These are phyloP conservation scores for Cancer borealis DNA, from an alignment of 2,888 invertebrate genomes.

Conservation along the genomic window DNA sequence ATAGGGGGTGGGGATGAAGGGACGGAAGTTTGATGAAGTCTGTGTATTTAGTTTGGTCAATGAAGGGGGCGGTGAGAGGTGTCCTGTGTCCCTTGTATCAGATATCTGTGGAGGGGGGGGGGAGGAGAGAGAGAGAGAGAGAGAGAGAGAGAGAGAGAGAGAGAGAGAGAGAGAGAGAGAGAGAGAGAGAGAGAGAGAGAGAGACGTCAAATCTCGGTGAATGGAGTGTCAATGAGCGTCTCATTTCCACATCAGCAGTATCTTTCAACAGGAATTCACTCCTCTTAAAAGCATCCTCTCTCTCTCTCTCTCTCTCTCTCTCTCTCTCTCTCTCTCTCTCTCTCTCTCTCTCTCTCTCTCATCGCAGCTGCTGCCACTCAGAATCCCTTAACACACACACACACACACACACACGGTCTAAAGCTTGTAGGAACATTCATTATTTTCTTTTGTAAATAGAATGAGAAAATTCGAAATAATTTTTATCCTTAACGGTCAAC, in stretches of 20 bases:
- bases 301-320: background rate
- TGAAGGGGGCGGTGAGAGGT: slow-evolving; percentile 28
- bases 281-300: background rate
- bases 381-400: background rate
- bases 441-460: background rate
- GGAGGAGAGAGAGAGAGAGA: background rate
- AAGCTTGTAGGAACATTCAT: background rate
- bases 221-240: slow-evolving; percentile 9
- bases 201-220: background rate
- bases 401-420: background rate
- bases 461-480: background rate
- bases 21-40: background rate
- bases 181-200: slow-evolving; percentile 43
- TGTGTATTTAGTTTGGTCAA: background rate
- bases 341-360: background rate
- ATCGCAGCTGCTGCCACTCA: background rate
- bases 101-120: background rate
- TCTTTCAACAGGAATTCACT: slow-evolving; percentile 3
- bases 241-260: background rate
- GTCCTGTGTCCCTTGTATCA: slow-evolving; percentile 29
- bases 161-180: slow-evolving; percentile 52
- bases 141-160: slow-evolving; percentile 42
- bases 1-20: background rate
- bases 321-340: background rate
- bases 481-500: background rate